Percentiles rank a stretch among this genome's conserved stretches.
These are phyloP conservation scores for Periophthalmus modestus DNA, from an alignment of 2,113 vertebrate genomes.

Conservation along the genomic window DNA sequence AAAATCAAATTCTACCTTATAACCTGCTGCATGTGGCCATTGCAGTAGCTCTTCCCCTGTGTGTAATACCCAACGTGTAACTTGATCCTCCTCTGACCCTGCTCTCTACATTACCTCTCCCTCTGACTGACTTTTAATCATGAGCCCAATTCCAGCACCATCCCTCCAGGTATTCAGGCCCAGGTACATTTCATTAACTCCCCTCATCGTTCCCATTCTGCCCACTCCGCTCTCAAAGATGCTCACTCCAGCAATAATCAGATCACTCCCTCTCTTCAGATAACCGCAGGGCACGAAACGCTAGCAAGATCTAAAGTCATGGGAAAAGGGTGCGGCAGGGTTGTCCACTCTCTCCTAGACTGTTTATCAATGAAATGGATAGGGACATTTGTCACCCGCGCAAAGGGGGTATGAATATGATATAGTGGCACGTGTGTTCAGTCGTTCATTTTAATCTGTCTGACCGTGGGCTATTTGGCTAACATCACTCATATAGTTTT, in stretches of 20 bases:
- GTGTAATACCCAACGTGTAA: slow-evolving; percentile 28
- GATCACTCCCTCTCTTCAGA: slow-evolving; percentile 57
- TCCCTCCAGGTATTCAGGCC: slow-evolving; percentile 76
- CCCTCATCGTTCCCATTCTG: slow-evolving; percentile 64
- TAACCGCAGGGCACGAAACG: slow-evolving; percentile 38
- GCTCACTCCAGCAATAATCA: slow-evolving; percentile 66
- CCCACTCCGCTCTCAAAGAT: slow-evolving; percentile 62
- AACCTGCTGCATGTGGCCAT: slow-evolving; percentile 26
- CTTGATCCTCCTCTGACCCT: slow-evolving; percentile 53
- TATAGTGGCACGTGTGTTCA: background rate
- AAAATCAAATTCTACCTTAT: slow-evolving; percentile 11
- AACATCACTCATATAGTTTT: background rate
- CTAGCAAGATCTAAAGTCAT: slow-evolving; percentile 48
- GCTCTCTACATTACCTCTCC: slow-evolving; percentile 63
- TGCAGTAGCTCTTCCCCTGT: slow-evolving; percentile 31
- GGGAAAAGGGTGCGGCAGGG: background rate
- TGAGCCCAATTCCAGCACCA: slow-evolving; percentile 71
- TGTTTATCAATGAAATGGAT: slow-evolving; percentile 12
- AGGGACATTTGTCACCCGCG: slow-evolving; percentile 2
- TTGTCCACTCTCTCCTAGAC: background rate
- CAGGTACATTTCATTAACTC: slow-evolving; percentile 76
- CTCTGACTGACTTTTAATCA: slow-evolving; percentile 79
- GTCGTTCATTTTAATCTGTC: background rate
- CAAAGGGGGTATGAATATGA: background rate
- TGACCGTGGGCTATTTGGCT: background rate